Percentiles rank a stretch among this genome's conserved stretches.
These are phyloP conservation scores for Tetragonula carbonaria DNA, from an alignment of 2,888 invertebrate genomes.

Conservation along the genomic window DNA sequence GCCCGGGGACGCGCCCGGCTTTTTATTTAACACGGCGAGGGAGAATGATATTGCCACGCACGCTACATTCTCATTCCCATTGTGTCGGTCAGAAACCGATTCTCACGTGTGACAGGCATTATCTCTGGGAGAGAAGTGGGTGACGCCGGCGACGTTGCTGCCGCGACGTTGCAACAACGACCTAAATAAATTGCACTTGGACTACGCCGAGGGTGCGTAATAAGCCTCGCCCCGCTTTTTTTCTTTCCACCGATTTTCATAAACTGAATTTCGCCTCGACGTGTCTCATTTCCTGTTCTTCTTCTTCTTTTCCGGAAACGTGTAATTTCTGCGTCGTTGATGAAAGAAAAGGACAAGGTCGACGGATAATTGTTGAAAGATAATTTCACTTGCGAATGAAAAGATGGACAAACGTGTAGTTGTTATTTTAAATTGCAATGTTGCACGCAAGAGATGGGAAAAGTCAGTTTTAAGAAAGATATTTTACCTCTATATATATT, in stretches of 20 bases:
- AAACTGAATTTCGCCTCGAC: not conserved
- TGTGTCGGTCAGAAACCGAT: conserved; percentile 57
- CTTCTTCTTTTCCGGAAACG: not conserved
- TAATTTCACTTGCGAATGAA: no score
- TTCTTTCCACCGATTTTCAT: conserved; percentile 3
- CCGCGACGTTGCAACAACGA: conserved; percentile 41
- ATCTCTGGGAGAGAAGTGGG: conserved; percentile 70
- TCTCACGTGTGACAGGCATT: conserved; percentile 72
- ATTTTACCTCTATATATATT: no score
- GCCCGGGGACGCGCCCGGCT: not conserved
- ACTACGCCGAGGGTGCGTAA: conserved; percentile 20
- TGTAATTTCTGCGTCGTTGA: not conserved
- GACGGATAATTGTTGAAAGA: no score
- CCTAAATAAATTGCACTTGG: conserved; percentile 52
- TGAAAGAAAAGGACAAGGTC: no score
- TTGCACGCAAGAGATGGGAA: no score
- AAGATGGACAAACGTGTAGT: no score
- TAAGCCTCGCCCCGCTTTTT: not conserved
- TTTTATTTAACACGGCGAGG: conserved; percentile 45
- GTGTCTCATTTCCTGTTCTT: no score
- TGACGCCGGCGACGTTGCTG: conserved; percentile 50
- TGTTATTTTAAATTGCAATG: no score
- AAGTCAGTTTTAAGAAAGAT: no score
- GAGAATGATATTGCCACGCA: conserved; percentile 24
- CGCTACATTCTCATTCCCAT: conserved; percentile 42